Evolutionary conservation across 2,888 invertebrate species (phyloP).

Genomic region (Xestia ashworthii): DNA sequence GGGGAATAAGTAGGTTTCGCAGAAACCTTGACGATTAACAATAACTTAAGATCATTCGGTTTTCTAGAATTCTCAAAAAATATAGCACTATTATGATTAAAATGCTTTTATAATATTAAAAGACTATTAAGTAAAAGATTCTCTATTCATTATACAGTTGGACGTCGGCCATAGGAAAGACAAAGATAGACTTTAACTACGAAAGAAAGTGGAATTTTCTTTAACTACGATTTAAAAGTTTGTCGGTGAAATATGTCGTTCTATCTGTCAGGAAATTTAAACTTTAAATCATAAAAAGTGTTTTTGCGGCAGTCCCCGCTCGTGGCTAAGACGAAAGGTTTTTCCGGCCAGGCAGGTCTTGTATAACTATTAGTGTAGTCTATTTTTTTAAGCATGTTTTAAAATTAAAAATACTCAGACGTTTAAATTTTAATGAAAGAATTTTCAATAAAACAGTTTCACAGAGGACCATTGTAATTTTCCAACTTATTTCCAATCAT

Average conservation of each 20-base stretch:
- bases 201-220: conserved; percentile 36
- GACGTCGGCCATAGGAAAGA: conserved; percentile 9
- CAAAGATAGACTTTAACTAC: conserved; percentile 34
- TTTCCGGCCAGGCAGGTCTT: conserved; percentile 2
- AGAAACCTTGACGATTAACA: not conserved
- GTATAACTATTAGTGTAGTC: not conserved
- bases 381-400: not conserved
- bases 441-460: not conserved
- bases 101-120: conserved; percentile 12
- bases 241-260: conserved; percentile 46
- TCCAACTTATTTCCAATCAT: not conserved
- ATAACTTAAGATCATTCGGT: not conserved
- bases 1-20: not conserved
- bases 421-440: not conserved
- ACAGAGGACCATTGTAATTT: not conserved
- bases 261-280: conserved; percentile 52
- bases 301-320: conserved; percentile 24
- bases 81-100: not conserved
- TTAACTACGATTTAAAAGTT: conserved; percentile 51
- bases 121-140: not conserved
- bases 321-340: conserved; percentile 2
- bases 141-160: conserved; percentile 18
- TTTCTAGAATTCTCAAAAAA: not conserved
- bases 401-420: not conserved
- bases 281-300: conserved; percentile 55